Base-by-base conservation (phyloP, 2,888 invertebrate genomes). In the Sarcophaga carnaria region DNA sequence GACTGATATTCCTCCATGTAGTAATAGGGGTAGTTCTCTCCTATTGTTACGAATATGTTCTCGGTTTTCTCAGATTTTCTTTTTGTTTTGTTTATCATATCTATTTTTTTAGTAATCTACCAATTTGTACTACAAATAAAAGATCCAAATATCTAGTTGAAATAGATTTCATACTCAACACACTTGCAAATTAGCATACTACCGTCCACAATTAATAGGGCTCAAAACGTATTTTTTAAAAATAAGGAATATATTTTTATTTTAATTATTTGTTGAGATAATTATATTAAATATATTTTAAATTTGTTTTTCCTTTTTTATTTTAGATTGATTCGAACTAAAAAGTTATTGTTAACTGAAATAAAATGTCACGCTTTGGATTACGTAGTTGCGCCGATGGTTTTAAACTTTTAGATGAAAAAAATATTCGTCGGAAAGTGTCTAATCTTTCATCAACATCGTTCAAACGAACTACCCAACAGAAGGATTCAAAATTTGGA, bases 351-450 rank as follows among this genome's bases (percentile, higher is more conserved):
- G 37, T 54, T 5, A 54, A 54, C 54, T 14, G 17, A 54, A 14
- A 14, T 69, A 89, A 90, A 80, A 92, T 92, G 92, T 91, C 92
- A 88, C 91, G 92, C 80, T 91, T 92, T 89, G 90, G 91, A 85
- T 90, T 92, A 82, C 92, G 92, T 11, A 90, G 89, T 82, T 87
- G 85, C 71, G 82, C 92, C 87, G 92, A 89, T 89, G 90, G 90
- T 37, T 91, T 91, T 77, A 92, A 91, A 89, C 87, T 90, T 80
- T 89, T 89, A 75, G 92, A 91, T 85, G 90, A 92, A 63, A 83
- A 87, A 78, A 78, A 76, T 64, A 88, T 84, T 74, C 78, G 85
- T 14, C 71, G 83, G 12, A 86, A 91, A 87, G 84, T 90, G 75
- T 60, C 83, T 25, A 85, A 72, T 63, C 76, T 88, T 12, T 80